Evolutionary conservation across 2,113 vertebrate species (phyloP).

Genomic region (Euleptes europaea): DNA sequence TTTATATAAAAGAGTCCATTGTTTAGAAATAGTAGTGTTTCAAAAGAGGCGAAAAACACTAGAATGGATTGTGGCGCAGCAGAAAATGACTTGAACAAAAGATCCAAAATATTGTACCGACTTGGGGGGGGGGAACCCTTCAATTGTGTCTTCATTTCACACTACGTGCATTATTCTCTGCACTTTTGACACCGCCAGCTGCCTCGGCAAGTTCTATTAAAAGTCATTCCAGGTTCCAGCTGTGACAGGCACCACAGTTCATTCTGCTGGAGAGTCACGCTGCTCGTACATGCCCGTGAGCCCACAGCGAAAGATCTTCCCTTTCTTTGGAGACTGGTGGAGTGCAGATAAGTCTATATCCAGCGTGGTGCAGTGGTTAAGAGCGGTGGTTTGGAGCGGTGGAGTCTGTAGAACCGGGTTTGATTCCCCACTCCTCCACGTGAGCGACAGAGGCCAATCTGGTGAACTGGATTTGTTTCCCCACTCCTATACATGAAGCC

Average conservation of each 20-base stretch:
- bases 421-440: too few species aligned
- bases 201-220: conserved; percentile 71
- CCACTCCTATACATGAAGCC: too few species aligned
- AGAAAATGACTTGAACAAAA: conserved; percentile 46
- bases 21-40: conserved; percentile 16
- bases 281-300: conserved; percentile 62
- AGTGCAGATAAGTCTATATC: not conserved
- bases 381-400: too few species aligned
- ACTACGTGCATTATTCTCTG: conserved; percentile 81
- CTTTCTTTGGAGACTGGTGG: conserved; percentile 31
- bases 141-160: conserved; percentile 72
- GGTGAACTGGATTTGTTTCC: too few species aligned
- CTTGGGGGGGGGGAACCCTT: conserved; percentile 29
- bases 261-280: conserved; percentile 70
- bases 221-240: conserved; percentile 75
- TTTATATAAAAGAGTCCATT: not conserved
- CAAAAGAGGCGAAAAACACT: conserved; percentile 38
- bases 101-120: conserved; percentile 56
- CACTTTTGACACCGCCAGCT: conserved; percentile 79
- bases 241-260: conserved; percentile 80
- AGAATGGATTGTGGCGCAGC: conserved; percentile 10
- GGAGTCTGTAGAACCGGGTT: too few species aligned
- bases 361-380: too few species aligned
- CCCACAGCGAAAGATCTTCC: conserved; percentile 23
- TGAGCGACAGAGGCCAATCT: too few species aligned